Conservation (phyloP, 2,888 invertebrate genomes). For the Mermis nigrescens region DNA sequence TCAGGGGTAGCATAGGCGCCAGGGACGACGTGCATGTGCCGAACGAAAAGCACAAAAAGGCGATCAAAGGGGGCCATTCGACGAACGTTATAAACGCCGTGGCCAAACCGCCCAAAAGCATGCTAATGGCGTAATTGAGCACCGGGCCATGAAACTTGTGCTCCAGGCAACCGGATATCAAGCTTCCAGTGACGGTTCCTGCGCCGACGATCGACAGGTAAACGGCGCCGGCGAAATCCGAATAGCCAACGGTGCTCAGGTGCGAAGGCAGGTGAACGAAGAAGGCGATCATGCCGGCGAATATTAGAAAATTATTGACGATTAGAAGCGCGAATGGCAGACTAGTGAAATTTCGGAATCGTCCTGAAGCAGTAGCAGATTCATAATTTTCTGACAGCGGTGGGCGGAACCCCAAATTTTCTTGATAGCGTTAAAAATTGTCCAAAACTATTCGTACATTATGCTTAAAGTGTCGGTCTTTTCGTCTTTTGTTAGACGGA, state of each 20-base stretch:
- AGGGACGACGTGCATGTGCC: not conserved
- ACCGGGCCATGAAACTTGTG: not conserved
- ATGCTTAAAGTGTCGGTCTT: too few species aligned
- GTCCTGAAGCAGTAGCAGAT: too few species aligned
- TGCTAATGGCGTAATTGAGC: not conserved
- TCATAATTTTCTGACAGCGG: too few species aligned
- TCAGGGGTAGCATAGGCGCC: not conserved
- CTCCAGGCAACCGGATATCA: not conserved
- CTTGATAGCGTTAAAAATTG: too few species aligned
- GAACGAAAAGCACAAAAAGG: not conserved
- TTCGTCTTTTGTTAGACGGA: too few species aligned
- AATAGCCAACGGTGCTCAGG: not conserved
- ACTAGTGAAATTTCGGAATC: too few species aligned
- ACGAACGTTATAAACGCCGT: not conserved
- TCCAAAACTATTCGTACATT: too few species aligned
- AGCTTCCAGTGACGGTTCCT: not conserved
- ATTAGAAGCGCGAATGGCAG: not conserved
- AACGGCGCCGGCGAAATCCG: not conserved
- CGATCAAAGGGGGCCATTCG: not conserved
- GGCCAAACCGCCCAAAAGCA: not conserved
- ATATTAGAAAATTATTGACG: not conserved
- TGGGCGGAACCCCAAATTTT: too few species aligned
- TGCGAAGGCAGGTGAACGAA: not conserved
- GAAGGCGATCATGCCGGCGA: not conserved
- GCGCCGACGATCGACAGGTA: not conserved